Evolutionary conservation across 2,113 vertebrate species (phyloP).

Genomic region (Myotis yumanensis): DNA sequence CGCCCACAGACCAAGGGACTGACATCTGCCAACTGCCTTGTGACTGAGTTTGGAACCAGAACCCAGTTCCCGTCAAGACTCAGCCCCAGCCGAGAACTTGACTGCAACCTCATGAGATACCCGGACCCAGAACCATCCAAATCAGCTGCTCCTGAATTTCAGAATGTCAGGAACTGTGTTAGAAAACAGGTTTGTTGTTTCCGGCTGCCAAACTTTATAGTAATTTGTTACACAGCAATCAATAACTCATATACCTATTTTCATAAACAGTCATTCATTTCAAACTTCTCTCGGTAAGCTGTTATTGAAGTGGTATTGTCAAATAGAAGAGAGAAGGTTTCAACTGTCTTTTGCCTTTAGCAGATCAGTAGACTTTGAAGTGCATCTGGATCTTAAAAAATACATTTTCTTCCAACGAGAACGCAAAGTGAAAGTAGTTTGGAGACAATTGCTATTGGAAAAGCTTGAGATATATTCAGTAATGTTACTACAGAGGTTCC

Average conservation of each 20-base stretch:
- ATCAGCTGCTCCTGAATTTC: not conserved
- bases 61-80: not conserved
- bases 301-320: not conserved
- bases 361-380: not conserved
- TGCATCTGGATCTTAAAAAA: not conserved
- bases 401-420: slow-evolving; percentile 28
- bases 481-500: not conserved
- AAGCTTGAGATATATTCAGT: not conserved
- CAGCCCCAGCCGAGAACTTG: not conserved
- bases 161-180: not conserved
- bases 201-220: not conserved
- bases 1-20: not conserved
- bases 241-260: not conserved
- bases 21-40: not conserved
- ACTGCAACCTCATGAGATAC: not conserved
- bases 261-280: not conserved
- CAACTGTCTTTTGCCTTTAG: not conserved
- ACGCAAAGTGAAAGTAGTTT: not conserved
- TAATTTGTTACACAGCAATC: not conserved
- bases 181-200: not conserved
- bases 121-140: not conserved
- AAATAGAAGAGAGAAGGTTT: not conserved
- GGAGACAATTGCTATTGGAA: not conserved
- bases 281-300: slow-evolving; percentile 6
- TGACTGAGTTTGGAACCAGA: not conserved